These are phyloP conservation scores for Esox masquinongy DNA, from an alignment of 2,797 vertebrate species.

Conservation along the genomic window DNA sequence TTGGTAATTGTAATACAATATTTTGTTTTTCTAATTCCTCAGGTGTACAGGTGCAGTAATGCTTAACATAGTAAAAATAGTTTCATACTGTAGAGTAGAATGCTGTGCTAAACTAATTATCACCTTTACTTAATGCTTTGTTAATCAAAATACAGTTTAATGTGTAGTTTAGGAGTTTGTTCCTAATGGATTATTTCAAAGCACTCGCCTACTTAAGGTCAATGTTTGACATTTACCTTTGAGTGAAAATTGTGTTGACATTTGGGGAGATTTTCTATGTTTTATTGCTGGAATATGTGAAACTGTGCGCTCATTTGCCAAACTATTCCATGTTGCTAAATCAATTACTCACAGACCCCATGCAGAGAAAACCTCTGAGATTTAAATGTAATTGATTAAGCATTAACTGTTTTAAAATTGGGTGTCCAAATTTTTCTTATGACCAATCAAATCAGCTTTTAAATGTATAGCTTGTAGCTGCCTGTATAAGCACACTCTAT, in stretches of 20 bases:
- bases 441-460: too few species aligned
- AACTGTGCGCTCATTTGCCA: not conserved
- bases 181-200: slow-evolving; percentile 47
- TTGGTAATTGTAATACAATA: slow-evolving; percentile 54
- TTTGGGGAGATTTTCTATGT: slow-evolving; percentile 4
- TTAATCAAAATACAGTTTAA: slow-evolving; percentile 39
- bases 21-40: slow-evolving; percentile 58
- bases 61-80: slow-evolving; percentile 43
- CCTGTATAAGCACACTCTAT: too few species aligned
- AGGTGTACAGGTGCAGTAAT: slow-evolving; percentile 37
- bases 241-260: not conserved
- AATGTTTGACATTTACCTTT: slow-evolving; percentile 34
- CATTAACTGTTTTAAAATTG: too few species aligned
- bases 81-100: not conserved
- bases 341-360: not conserved
- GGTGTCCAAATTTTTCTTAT: too few species aligned
- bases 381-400: too few species aligned
- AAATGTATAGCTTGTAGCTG: too few species aligned
- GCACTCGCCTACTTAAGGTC: slow-evolving; percentile 36
- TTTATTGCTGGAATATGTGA: not conserved
- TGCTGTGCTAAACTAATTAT: slow-evolving; percentile 34
- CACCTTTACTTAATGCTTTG: not conserved
- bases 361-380: not conserved
- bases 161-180: slow-evolving; percentile 17
- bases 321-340: too few species aligned